phyloP scores from a whole-genome alignment of 1,140 invertebrate genomes.

The Macrocentrus cingulum region DNA sequence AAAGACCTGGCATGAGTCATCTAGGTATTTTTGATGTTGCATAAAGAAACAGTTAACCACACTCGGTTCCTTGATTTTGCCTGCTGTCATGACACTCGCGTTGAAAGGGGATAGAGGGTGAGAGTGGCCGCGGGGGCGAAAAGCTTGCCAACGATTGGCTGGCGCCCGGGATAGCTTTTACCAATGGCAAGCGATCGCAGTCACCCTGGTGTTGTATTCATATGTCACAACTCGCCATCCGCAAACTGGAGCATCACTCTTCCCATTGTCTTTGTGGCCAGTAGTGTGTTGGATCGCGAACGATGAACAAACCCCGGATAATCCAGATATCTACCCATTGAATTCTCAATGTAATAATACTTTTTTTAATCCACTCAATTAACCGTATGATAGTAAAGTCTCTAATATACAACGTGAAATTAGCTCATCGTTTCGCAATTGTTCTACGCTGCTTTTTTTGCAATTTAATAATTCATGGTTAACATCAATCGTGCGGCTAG shows the following conservation, averaged over 20 bases:
- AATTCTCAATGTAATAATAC: too few species aligned
- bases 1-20: too few species aligned
- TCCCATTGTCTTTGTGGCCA: conserved; percentile 45
- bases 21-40: conserved; percentile 13
- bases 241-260: conserved; percentile 49
- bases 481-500: too few species aligned
- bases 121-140: conserved; percentile 14
- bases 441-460: too few species aligned
- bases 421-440: too few species aligned
- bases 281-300: conserved; percentile 43
- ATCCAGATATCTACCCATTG: too few species aligned
- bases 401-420: too few species aligned
- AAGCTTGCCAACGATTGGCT: conserved; percentile 41
- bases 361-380: too few species aligned
- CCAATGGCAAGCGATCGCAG: conserved; percentile 50
- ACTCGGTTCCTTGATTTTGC: conserved; percentile 45
- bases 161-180: conserved; percentile 31
- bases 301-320: too few species aligned
- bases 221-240: conserved; percentile 35
- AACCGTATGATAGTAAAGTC: too few species aligned
- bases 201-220: conserved; percentile 38
- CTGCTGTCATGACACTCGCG: conserved; percentile 46
- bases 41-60: conserved; percentile 28
- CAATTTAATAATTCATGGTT: too few species aligned
- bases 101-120: conserved; percentile 40